These are phyloP conservation scores for Synergus gifuensis DNA, from an alignment of 2,888 invertebrate genomes.

Conservation along the genomic window DNA sequence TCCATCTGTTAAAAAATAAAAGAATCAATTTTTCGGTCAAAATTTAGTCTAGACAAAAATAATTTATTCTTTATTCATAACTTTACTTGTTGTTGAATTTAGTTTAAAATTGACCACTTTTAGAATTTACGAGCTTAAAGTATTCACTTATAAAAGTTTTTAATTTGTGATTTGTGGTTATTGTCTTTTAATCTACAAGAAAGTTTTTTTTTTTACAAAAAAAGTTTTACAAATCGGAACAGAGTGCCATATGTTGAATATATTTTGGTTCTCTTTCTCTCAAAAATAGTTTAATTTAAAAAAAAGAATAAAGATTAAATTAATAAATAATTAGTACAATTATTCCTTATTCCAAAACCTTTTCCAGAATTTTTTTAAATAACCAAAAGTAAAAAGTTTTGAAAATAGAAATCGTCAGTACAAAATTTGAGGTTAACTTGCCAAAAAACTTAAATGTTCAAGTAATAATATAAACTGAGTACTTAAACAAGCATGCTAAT, in stretches of 20 bases:
- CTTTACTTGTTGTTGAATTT: too few relatives aligned
- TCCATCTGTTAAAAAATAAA: constrained; percentile 84
- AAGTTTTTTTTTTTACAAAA: too few relatives aligned
- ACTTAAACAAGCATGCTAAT: neutral
- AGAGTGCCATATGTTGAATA: neutral
- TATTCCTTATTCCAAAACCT: neutral
- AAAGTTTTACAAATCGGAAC: neutral
- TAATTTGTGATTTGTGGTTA: too few relatives aligned
- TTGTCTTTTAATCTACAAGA: neutral
- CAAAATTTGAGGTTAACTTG: neutral
- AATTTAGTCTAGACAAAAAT: neutral
- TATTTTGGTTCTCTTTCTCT: neutral
- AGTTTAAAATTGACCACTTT: too few relatives aligned
- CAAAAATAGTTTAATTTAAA: neutral
- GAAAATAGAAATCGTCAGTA: neutral
- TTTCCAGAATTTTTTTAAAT: neutral
- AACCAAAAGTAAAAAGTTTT: neutral
- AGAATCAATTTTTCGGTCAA: neutral
- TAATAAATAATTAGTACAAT: neutral
- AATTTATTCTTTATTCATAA: neutral
- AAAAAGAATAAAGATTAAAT: neutral
- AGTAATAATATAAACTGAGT: neutral
- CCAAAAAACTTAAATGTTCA: neutral
- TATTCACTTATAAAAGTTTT: too few relatives aligned
- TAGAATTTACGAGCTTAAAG: too few relatives aligned